phyloP scores from a whole-genome alignment of 2,888 invertebrate genomes.

The Polydesmus complanatus region DNA sequence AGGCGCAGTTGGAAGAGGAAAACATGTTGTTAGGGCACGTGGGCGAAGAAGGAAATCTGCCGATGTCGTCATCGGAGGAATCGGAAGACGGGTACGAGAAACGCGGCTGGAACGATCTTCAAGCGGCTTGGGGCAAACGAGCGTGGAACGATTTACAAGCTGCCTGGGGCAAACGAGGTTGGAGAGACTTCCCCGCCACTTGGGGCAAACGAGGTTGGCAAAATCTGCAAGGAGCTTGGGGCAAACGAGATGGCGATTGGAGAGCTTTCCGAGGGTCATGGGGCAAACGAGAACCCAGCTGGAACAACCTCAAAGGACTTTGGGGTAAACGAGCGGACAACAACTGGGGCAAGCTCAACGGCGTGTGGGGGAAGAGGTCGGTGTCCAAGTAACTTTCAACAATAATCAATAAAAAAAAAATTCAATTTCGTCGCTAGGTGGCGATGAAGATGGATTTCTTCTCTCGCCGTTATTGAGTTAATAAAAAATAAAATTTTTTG shows the following conservation, averaged over 20 bases:
- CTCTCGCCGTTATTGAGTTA: too few species aligned
- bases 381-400: background rate
- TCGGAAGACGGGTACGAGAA: conserved; percentile 2
- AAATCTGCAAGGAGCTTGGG: conserved; percentile 26
- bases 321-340: conserved; percentile 58
- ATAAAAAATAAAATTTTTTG: too few species aligned
- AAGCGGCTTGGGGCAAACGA: conserved; percentile 19
- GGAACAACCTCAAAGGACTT: conserved; percentile 54
- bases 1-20: background rate
- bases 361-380: conserved; percentile 49
- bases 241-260: conserved; percentile 21
- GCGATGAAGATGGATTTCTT: background rate
- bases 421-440: background rate
- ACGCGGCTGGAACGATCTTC: conserved; percentile 10
- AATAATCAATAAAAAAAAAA: background rate
- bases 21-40: background rate
- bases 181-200: conserved; percentile 54
- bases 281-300: conserved; percentile 32
- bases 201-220: conserved; percentile 51
- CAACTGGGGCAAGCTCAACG: conserved; percentile 66
- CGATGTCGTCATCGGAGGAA: background rate
- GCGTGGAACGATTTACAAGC: conserved; percentile 24
- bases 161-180: conserved; percentile 44
- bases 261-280: conserved; percentile 18
- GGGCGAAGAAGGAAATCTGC: background rate